Base-by-base conservation (phyloP, 2,888 invertebrate genomes). In the Ophion slaviceki region DNA sequence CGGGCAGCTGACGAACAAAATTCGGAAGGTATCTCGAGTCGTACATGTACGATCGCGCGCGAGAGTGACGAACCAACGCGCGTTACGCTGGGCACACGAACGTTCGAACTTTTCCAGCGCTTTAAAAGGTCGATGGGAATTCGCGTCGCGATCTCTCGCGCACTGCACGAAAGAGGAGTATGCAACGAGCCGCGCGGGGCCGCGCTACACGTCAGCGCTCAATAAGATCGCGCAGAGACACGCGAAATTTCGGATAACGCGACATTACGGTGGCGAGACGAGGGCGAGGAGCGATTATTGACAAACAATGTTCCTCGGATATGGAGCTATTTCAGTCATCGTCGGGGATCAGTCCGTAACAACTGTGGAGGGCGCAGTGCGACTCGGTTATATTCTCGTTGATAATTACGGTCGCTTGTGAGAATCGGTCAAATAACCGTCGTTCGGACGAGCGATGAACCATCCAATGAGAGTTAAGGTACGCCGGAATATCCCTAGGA, bases 291-390 rank as follows among this genome's bases (percentile, higher is more conserved):
- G 80, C 82, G 84, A 87, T 86, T 87, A 87, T 87, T 87, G 87
- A 87, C 87, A 87, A 87, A 87, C 87, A 87, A 87, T 82, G 64
- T 77, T 72, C 66, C 62, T 67, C 66, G 74, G 68, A 80, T 80
- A 76, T 75, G 47, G 36, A 61, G 72, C 81, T 87, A 70, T 77
- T 85, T 82, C 75, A 45, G 64, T 67, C 71, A 75, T 74, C 64
- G 47, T 76, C 75, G 64, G 67, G 5, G 67, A 67, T 20, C 32
- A 67, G n/a, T 7, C 67, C n/a, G 40, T 20, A 17, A n/a, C 28
- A 32, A 32, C 28, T 36, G 74, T n/a, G 62, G 70, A 53, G 57
- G 40, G 64, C 64, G 32, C 64, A 45, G 66, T 32, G 47, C 53
- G 28, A 53, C 53, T 53, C 17, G 53, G 61, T 24, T 61, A 61